Percentiles rank a stretch among this genome's conserved stretches.
Evolutionary conservation across 1,140 invertebrate species (phyloP).

Genomic region (Drosophila kikkawai): DNA sequence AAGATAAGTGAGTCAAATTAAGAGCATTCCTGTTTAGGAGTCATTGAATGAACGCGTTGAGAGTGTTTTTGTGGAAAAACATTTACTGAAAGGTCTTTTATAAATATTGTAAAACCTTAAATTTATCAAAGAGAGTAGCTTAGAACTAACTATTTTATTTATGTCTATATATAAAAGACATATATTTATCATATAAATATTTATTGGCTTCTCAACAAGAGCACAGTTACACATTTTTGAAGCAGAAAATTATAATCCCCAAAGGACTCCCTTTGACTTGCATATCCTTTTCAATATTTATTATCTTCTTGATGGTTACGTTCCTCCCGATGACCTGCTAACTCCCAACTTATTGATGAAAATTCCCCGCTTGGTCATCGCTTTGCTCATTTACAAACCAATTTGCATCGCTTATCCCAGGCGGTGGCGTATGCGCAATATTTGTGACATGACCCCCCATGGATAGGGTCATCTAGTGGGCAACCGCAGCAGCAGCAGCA

Average conservation of each 20-base stretch:
- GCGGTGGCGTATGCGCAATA: conserved; percentile 56
- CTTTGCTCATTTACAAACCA: conserved; percentile 28
- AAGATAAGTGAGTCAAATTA: conserved; percentile 9
- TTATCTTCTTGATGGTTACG: no score
- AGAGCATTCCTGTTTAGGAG: conserved; percentile 5
- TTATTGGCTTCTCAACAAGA: background rate
- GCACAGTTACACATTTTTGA: no score
- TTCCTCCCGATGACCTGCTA: background rate
- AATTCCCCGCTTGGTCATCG: background rate
- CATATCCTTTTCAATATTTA: background rate
- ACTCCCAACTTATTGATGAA: conserved; percentile 5
- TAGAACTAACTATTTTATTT: no score
- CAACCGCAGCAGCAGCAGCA: conserved; percentile 37
- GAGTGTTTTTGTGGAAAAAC: background rate
- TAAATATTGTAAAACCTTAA: no score
- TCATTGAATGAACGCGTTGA: conserved; percentile 4
- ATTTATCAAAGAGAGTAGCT: no score
- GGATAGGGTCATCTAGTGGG: conserved; percentile 19
- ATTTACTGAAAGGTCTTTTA: background rate
- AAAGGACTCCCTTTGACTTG: background rate
- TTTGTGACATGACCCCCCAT: conserved; percentile 39
- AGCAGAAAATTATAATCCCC: background rate
- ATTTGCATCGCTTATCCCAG: conserved; percentile 23
- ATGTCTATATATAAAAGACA: no score
- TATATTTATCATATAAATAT: no score